phyloP scores from a whole-genome alignment of 2,113 vertebrate genomes.

The Leptocoma aspasia region DNA sequence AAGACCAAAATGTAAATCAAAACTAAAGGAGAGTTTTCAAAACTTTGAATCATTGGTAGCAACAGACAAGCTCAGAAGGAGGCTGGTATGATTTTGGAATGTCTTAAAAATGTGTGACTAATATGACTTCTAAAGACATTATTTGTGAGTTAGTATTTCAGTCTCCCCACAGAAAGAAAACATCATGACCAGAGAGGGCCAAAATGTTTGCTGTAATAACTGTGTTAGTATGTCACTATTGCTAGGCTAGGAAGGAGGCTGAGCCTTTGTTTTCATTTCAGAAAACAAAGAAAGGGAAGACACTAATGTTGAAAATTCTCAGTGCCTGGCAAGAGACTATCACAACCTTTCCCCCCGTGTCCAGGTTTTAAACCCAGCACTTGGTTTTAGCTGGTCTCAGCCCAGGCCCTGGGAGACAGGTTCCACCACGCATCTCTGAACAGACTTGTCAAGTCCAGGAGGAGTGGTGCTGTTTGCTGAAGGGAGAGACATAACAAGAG shows the following conservation, averaged over 20 bases:
- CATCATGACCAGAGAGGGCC: constrained; percentile 45
- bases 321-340: background rate
- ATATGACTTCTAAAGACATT: constrained; percentile 76
- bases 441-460: background rate
- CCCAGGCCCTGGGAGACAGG: background rate
- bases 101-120: constrained; percentile 87
- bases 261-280: constrained; percentile 4
- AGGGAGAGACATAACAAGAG: background rate
- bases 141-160: constrained; percentile 67
- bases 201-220: constrained; percentile 52
- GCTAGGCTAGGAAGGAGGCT: background rate
- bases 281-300: constrained; percentile 9
- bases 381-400: background rate
- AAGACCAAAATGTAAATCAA: constrained; percentile 81
- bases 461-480: background rate
- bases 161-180: constrained; percentile 67
- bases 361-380: background rate
- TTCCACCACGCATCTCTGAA: background rate
- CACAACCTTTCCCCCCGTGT: accelerated
- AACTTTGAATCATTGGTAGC: constrained; percentile 75
- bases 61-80: constrained; percentile 62
- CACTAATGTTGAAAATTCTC: background rate
- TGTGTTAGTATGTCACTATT: constrained; percentile 57
- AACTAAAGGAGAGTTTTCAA: constrained; percentile 75
- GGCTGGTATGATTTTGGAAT: constrained; percentile 74